A percentile compares a stretch with the other conserved stretches of the same genome.
These are phyloP conservation scores for Drosophila malerkotliana DNA, from an alignment of 1,140 invertebrate species.

Conservation along the genomic window DNA sequence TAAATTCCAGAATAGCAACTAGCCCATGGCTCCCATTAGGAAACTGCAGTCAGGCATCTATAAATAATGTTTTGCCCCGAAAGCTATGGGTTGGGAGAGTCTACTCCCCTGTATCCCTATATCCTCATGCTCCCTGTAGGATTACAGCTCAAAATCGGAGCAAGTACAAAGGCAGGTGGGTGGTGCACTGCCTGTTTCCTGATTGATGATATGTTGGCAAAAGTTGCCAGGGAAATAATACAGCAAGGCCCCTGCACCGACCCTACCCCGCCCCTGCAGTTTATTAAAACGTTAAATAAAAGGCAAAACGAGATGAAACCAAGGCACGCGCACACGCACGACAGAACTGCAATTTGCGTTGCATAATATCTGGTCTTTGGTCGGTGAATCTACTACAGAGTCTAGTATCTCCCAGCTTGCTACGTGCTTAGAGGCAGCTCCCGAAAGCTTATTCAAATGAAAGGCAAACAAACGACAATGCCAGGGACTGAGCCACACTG, in stretches of 20 bases:
- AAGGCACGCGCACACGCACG: slow-evolving; percentile 36
- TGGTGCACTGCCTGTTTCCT: slow-evolving; percentile 23
- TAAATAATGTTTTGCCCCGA: slow-evolving; percentile 34
- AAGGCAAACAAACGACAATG: slow-evolving; percentile 46
- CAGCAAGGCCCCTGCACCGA: slow-evolving; percentile 6
- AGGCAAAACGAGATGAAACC: slow-evolving; percentile 33
- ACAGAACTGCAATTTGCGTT: slow-evolving; percentile 43
- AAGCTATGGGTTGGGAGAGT: background rate
- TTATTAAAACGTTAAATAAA: slow-evolving; percentile 57
- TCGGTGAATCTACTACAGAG: background rate
- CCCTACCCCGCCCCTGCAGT: slow-evolving; percentile 15
- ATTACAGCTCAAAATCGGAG: slow-evolving; percentile 23
- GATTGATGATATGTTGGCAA: slow-evolving; percentile 68
- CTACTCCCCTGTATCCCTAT: background rate
- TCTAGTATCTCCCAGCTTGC: background rate
- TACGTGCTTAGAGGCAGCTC: slow-evolving; percentile 46
- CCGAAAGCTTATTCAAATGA: slow-evolving; percentile 41
- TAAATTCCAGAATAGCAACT: slow-evolving; percentile 36
- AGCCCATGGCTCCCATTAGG: slow-evolving; percentile 21
- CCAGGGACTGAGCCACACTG: background rate
- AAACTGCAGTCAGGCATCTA: slow-evolving; percentile 23
- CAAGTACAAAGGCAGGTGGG: background rate
- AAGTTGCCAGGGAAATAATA: slow-evolving; percentile 50
- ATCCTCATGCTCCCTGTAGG: slow-evolving; percentile 8
- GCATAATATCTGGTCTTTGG: slow-evolving; percentile 31